Evolutionary conservation across 2,888 invertebrate genomes (phyloP).

Genomic region (Chaetogeoica ovagalla): DNA sequence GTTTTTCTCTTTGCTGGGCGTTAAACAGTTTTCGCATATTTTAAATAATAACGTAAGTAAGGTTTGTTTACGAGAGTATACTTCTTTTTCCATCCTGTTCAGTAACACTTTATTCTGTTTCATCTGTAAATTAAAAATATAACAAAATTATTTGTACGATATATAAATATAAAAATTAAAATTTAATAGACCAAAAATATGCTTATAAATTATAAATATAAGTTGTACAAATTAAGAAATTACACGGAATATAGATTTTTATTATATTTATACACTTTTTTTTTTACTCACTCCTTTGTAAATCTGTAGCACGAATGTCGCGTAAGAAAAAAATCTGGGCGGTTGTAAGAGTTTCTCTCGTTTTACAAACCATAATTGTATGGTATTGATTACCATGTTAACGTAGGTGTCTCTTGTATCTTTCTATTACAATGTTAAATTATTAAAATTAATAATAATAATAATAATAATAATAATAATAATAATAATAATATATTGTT

Average conservation of each 20-base stretch:
- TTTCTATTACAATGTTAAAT: slow-evolving; percentile 31
- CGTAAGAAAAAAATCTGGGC: slow-evolving; percentile 38
- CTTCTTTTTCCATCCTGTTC: slow-evolving; percentile 44
- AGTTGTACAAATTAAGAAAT: too few relatives aligned
- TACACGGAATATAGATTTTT: background rate
- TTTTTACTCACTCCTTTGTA: slow-evolving; percentile 37
- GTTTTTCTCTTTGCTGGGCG: slow-evolving; percentile 8
- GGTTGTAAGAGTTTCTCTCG: slow-evolving; percentile 47
- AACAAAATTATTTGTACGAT: too few relatives aligned
- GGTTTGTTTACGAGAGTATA: slow-evolving; percentile 43
- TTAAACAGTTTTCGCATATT: slow-evolving; percentile 49
- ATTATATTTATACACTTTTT: background rate
- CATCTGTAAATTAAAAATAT: slow-evolving; percentile 8
- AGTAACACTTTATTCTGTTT: slow-evolving; percentile 41
- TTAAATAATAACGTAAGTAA: slow-evolving; percentile 37
- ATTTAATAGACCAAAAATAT: too few relatives aligned
- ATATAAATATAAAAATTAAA: too few relatives aligned
- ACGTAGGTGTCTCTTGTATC: slow-evolving; percentile 44
- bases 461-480: slow-evolving; percentile 28
- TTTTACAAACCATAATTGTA: slow-evolving; percentile 50
- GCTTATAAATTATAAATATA: too few relatives aligned
- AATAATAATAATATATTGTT: background rate
- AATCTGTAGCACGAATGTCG: slow-evolving; percentile 37
- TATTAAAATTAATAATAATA: slow-evolving; percentile 34
- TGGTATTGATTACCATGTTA: slow-evolving; percentile 45